Evolutionary conservation across 1,140 invertebrate genomes (phyloP), one percentile per base, ranked within the genome.

Genomic region (Ctenoplectra terminalis): DNA sequence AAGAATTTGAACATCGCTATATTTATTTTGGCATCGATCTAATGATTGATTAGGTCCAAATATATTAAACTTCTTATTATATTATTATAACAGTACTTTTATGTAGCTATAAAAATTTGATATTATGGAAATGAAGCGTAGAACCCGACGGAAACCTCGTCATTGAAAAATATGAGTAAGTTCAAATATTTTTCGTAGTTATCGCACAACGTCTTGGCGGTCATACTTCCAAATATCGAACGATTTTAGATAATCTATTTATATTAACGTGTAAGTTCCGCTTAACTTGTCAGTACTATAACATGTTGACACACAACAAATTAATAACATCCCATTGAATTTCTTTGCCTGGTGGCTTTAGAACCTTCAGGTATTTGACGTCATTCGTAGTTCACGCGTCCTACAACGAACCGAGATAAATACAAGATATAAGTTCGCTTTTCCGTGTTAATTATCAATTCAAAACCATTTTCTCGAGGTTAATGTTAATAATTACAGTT

Each of bases 341-440:
- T 71, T 26, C 7, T 43, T 8, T 54, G 48, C 1, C 26, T 31
- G 29, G 4, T 29, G 50, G 26, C 50, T 6, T n/a, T 15, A 31
- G 17, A 52, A 37, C 31, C 34, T 56, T 34, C 20, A 29, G 6
- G 54, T 73, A 34, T 60, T 74, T 48, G 43, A 74, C 71, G 71
- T 77, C 50, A 67, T 76, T 31, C 34, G 7, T 40, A 23, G 8
- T 17, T 17, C 34, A 4, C 5, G 2, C 43, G 40, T 48, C 17
- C 5, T 20, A 23, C 17, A 50, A 13, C 4, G 37, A 9, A 8
- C 15, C 26, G 9, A 9, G 26, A 40, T 54, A 67, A 54, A 73
- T 26, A 50, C 0, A 40, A n/a, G 7, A 56, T 56, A 58, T 5
- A 31, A 40, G n/a, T n/a, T n/a, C 46, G 37, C 8, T 23, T 75